These are phyloP conservation scores for Prochilodus magdalenae DNA, from an alignment of 2,113 vertebrate genomes.

Conservation along the genomic window DNA sequence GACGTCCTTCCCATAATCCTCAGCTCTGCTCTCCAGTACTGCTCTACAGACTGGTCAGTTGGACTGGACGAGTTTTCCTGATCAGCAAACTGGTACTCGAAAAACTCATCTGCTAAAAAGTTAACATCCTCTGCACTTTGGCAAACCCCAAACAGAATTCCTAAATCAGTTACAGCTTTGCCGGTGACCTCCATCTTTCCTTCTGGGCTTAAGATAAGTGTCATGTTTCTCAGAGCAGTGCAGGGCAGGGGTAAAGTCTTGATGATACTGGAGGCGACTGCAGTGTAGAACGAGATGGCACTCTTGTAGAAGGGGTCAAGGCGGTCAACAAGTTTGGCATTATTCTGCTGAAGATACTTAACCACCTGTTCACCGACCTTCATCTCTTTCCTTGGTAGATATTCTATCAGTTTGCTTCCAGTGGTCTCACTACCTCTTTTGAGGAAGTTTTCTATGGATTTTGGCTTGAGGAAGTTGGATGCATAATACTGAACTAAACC, in stretches of 20 bases:
- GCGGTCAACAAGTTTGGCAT: slow-evolving; percentile 30
- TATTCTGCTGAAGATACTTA: slow-evolving; percentile 50
- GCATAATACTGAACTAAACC: slow-evolving; percentile 57
- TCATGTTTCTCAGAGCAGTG: slow-evolving; percentile 54
- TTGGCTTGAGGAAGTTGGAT: slow-evolving; percentile 46
- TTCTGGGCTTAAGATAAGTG: slow-evolving; percentile 56
- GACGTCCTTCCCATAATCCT: slow-evolving; percentile 30
- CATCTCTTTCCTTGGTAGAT: slow-evolving; percentile 52
- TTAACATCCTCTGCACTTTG: slow-evolving; percentile 3
- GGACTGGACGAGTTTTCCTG: not conserved
- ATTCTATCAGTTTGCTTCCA: not conserved
- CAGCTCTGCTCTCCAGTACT: slow-evolving; percentile 62
- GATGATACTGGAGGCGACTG: slow-evolving; percentile 54
- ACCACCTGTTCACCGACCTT: slow-evolving; percentile 51
- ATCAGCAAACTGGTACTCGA: slow-evolving; percentile 56
- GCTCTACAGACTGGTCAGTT: slow-evolving; percentile 26
- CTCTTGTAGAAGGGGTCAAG: slow-evolving; percentile 49
- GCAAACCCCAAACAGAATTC: slow-evolving; percentile 52
- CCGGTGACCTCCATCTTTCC: slow-evolving; percentile 42
- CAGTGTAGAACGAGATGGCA: slow-evolving; percentile 62
- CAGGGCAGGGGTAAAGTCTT: slow-evolving; percentile 62
- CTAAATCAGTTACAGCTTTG: slow-evolving; percentile 50
- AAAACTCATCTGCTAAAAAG: slow-evolving; percentile 55
- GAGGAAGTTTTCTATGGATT: slow-evolving; percentile 32
- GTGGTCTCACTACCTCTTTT: not conserved